Percentiles rank a stretch among this genome's conserved stretches.
phyloP scores from a whole-genome alignment of 2,888 invertebrate genomes.

The Athripsodes cinereus region DNA sequence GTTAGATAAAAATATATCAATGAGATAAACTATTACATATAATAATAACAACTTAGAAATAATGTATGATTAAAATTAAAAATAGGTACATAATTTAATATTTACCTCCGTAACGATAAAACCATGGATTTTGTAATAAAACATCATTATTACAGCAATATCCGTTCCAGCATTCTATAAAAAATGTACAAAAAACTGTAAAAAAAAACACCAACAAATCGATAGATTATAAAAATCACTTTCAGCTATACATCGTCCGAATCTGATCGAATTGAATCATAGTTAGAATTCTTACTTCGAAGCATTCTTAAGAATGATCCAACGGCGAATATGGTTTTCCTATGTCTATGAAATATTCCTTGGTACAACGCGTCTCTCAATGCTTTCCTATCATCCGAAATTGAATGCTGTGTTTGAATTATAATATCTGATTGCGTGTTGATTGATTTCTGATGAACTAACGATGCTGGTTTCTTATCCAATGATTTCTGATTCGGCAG shows the following conservation, averaged over 20 bases:
- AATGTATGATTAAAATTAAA: no score
- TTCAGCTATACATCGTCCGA: conserved; percentile 51
- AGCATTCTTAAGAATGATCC: conserved; percentile 71
- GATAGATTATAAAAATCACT: not conserved
- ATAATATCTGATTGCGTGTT: conserved; percentile 56
- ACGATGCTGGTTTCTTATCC: conserved; percentile 46
- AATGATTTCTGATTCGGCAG: conserved; percentile 49
- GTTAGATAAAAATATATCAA: no score
- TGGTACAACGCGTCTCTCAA: conserved; percentile 67
- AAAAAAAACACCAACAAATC: not conserved
- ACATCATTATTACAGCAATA: no score
- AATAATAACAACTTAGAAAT: no score
- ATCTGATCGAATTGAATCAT: conserved; percentile 64
- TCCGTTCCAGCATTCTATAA: no score
- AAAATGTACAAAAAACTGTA: not conserved
- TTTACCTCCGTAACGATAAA: no score
- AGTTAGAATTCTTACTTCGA: conserved; percentile 67
- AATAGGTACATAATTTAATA: no score
- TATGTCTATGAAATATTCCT: conserved; percentile 71
- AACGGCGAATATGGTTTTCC: conserved; percentile 68
- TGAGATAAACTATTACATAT: no score
- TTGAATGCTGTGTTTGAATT: conserved; percentile 43
- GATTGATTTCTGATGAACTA: conserved; percentile 56
- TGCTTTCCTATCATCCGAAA: conserved; percentile 60
- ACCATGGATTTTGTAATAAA: no score